A percentile compares a stretch with the other conserved stretches of the same genome.
Evolutionary conservation across 2,888 invertebrate species (phyloP).

Genomic region (Microctonus hyperodae): DNA sequence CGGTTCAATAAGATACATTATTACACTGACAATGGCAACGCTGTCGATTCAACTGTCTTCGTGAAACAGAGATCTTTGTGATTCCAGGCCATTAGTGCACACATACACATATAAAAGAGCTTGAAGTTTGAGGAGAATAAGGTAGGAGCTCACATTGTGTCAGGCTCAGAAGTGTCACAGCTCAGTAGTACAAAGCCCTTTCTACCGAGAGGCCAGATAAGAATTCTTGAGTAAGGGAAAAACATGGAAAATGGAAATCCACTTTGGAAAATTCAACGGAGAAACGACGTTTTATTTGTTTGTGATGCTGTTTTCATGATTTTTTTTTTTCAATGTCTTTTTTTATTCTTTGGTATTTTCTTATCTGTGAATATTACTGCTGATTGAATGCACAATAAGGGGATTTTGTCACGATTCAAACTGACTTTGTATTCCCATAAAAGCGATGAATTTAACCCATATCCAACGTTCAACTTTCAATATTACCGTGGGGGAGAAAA

Average conservation of each 20-base stretch:
- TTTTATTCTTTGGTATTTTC: slow-evolving; percentile 2
- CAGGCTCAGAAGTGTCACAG: slow-evolving; percentile 8
- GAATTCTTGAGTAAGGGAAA: slow-evolving; percentile 6
- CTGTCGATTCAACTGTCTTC: not conserved
- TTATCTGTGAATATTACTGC: not conserved
- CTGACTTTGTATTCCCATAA: not conserved
- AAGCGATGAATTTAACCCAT: not conserved
- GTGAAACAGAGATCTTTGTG: not conserved
- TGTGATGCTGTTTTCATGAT: not conserved
- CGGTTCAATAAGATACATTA: not conserved
- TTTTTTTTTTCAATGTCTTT: not conserved
- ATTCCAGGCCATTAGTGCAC: slow-evolving; percentile 21
- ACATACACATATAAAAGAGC: slow-evolving; percentile 20
- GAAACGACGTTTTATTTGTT: slow-evolving; percentile 3
- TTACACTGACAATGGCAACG: not conserved
- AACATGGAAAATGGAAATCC: slow-evolving; percentile 20
- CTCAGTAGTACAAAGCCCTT: slow-evolving; percentile 11
- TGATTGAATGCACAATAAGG: slow-evolving; percentile 4
- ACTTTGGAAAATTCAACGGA: slow-evolving; percentile 15
- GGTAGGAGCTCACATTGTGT: slow-evolving; percentile 18
- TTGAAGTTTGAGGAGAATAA: slow-evolving; percentile 20
- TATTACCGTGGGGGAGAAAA: not conserved
- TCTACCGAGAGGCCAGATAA: slow-evolving; percentile 13
- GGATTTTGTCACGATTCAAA: not conserved
- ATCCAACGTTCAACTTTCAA: slow-evolving; percentile 13